Evolutionary conservation across 2,888 invertebrate species (phyloP).

Genomic region (Drosophila conformis): DNA sequence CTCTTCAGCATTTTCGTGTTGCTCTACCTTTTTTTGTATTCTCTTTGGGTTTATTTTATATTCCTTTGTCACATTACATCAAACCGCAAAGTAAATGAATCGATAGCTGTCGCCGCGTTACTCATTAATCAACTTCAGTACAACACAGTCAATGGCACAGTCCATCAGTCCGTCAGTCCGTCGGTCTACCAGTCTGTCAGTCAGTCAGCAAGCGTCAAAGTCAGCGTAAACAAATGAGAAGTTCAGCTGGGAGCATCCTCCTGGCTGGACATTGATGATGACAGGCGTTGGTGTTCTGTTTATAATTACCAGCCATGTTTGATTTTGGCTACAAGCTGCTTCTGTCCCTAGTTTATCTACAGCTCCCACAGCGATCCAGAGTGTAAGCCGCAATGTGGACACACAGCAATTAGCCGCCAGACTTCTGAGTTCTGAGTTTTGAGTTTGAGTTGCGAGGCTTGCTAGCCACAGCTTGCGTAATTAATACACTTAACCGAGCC

Average conservation of each 20-base stretch:
- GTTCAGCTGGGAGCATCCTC: constrained; percentile 17
- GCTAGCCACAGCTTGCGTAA: constrained; percentile 36
- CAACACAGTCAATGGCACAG: constrained; percentile 14
- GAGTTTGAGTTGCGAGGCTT: constrained; percentile 6
- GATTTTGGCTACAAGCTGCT: constrained; percentile 29
- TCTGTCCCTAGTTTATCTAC: neutral
- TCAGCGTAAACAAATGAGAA: constrained; percentile 55
- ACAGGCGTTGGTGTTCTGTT: constrained; percentile 46
- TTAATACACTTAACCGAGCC: constrained; percentile 38
- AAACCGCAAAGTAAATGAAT: constrained; percentile 56
- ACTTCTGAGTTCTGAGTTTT: neutral
- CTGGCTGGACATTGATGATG: constrained; percentile 48
- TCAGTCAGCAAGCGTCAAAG: constrained; percentile 41
- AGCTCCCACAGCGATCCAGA: neutral
- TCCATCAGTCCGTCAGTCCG: constrained; percentile 10
- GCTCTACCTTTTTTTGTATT: neutral
- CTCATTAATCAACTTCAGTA: constrained; percentile 74
- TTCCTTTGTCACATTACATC: constrained; percentile 53
- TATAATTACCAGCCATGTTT: constrained; percentile 56
- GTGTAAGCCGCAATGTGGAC: constrained; percentile 33
- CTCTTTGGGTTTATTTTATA: constrained; percentile 14
- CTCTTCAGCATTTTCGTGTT: neutral
- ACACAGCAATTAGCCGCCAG: constrained; percentile 19
- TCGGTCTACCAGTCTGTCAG: constrained; percentile 17
- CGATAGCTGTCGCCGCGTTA: constrained; percentile 53